A percentile compares a stretch with the other conserved stretches of the same genome.
phyloP scores from a whole-genome alignment of 2,888 invertebrate species.

The Melangyna quadrimaculata region DNA sequence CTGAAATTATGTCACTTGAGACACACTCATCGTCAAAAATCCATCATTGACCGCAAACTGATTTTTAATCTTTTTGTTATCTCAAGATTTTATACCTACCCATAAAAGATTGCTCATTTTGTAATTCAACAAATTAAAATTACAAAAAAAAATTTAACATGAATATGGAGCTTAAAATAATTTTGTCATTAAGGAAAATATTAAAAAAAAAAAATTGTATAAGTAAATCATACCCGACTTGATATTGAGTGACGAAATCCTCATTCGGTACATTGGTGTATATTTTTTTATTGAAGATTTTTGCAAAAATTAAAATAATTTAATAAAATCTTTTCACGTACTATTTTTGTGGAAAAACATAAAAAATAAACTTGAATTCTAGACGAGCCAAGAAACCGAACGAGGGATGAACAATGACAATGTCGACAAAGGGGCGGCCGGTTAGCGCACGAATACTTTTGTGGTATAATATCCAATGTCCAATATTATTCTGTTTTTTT shows the following conservation, averaged over 20 bases:
- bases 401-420: slow-evolving; percentile 21
- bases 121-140: slow-evolving; percentile 36
- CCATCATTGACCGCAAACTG: slow-evolving; percentile 62
- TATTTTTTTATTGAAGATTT: neutral
- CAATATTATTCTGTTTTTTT: slow-evolving; percentile 36
- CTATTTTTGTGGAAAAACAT: neutral
- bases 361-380: neutral
- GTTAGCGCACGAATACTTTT: neutral
- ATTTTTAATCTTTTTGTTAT: neutral
- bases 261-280: slow-evolving; percentile 78
- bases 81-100: neutral
- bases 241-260: slow-evolving; percentile 78
- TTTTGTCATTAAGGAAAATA: too few relatives aligned
- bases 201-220: too few relatives aligned
- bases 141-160: neutral
- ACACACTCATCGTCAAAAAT: slow-evolving; percentile 61
- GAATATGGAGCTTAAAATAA: too few relatives aligned
- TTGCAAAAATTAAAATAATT: neutral
- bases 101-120: slow-evolving; percentile 53
- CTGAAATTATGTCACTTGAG: slow-evolving; percentile 54
- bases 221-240: slow-evolving; percentile 77
- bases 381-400: neutral
- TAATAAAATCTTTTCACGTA: slow-evolving; percentile 58
- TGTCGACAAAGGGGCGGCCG: neutral
- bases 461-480: slow-evolving; percentile 57